Evolutionary conservation across 2,888 invertebrate genomes (phyloP), one percentile per base, ranked within the genome.

Genomic region (Aricia artaxerxes): DNA sequence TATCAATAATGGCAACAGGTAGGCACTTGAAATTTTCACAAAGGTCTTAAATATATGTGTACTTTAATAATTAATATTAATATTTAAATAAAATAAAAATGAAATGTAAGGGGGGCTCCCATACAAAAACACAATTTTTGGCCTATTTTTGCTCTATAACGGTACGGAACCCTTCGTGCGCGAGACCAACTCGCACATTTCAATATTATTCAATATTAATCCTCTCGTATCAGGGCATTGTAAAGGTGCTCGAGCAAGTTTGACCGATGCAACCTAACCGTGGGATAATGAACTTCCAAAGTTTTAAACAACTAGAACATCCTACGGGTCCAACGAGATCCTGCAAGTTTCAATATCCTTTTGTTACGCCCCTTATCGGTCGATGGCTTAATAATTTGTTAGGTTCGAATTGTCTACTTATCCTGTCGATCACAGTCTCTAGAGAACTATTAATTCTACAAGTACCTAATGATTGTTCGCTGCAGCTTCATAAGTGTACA

Each of bases 251-350:
- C 86, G 85, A 87, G 85, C 83, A 90, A 90, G 87, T 91, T 91
- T 87, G 88, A 86, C 88, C 86, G 85, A 85, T 87, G 87, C 88
- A 88, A 84, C 86, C 88, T 88, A 90, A 90, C 89, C 89, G 88
- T 88, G 88, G 88, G 89, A 88, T 92, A 92, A 92, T 92, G 91
- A 92, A 93, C 87, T 92, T 92, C 86, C 85, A 84, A 90, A 91
- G 87, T 90, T 87, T 87, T 84, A 83, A 80, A 81, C 84, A 83
- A 82, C 83, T 81, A 79, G 86, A 82, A 35, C 13, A 6, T 69
- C 35, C 35, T 69, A 38, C 69, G 83, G 81, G 88, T 85, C 87
- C 84, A 84, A 81, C 81, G 83, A 83, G 53, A 78, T 78, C 78
- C 38, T 13, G 60, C 53, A 91, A 86, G 87, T 84, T 85, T 82